phyloP scores from a whole-genome alignment of 2,113 vertebrate species.

The Polypterus senegalus region DNA sequence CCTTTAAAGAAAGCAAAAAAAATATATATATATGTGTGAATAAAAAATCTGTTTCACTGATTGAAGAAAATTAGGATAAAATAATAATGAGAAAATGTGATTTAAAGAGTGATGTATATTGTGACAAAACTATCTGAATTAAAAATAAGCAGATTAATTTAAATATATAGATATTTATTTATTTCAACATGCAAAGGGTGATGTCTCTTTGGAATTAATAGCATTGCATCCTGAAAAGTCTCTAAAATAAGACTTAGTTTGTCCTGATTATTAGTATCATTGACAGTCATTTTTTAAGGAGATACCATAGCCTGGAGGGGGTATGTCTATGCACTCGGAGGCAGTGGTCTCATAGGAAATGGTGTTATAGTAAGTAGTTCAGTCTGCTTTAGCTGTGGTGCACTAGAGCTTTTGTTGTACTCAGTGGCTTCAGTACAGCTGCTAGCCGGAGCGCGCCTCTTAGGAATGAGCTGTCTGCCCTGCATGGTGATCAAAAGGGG shows the following conservation, averaged over 20 bases:
- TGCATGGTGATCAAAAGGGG: conserved; percentile 7
- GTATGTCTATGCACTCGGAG: conserved; percentile 48
- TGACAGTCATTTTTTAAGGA: conserved; percentile 15
- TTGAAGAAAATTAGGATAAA: no score
- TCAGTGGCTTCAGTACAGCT: conserved; percentile 35
- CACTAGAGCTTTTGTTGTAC: conserved; percentile 39
- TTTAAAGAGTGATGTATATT: no score
- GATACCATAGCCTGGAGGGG: conserved; percentile 8
- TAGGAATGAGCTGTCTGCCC: conserved; percentile 40
- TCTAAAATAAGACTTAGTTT: conserved; percentile 15
- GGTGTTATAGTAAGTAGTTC: conserved; percentile 37
- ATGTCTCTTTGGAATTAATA: background rate
- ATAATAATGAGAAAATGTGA: no score
- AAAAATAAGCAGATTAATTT: no score
- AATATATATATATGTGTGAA: conserved; percentile 4
- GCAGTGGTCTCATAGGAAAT: conserved; percentile 47
- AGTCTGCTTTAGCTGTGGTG: conserved; percentile 32
- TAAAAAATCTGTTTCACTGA: background rate
- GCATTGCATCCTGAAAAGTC: background rate
- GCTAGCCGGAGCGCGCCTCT: conserved; percentile 25
- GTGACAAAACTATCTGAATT: no score
- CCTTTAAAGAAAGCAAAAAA: conserved; percentile 8
- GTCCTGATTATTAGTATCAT: conserved; percentile 20
- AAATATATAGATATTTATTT: no score
- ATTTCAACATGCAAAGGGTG: no score